A percentile compares a stretch with the other conserved stretches of the same genome.
phyloP scores from a whole-genome alignment of 2,888 invertebrate species.

The Apodemia hepburni region DNA sequence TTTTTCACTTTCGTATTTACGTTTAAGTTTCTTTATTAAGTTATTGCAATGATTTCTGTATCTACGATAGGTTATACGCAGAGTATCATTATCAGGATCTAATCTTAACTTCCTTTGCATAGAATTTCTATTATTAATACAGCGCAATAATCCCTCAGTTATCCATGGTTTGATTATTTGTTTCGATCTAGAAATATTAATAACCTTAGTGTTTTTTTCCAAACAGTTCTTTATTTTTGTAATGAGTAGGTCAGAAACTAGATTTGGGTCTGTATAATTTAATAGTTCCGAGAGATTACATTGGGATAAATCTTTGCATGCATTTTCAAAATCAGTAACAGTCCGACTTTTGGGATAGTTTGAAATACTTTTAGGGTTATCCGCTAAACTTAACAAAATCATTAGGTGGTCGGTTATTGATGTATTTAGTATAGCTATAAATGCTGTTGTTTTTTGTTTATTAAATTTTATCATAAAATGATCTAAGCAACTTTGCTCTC shows the following conservation, averaged over 20 bases:
- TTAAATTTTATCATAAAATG: not conserved
- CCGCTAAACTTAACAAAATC: not conserved
- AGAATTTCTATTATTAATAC: constrained; percentile 11
- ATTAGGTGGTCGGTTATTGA: too few relatives aligned
- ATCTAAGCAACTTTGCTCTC: not conserved
- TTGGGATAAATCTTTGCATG: not conserved
- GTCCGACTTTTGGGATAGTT: not conserved
- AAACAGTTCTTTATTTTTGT: not conserved
- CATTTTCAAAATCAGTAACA: not conserved
- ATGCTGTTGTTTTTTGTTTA: too few relatives aligned
- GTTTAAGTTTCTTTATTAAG: too few relatives aligned
- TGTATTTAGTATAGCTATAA: not conserved
- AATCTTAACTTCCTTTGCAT: not conserved
- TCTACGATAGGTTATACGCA: not conserved
- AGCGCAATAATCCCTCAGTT: not conserved
- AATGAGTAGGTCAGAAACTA: not conserved
- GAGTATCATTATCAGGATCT: not conserved
- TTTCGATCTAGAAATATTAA: not conserved
- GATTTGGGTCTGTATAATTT: not conserved
- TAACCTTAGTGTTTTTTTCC: not conserved
- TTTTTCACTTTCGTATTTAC: too few relatives aligned
- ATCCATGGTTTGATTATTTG: not conserved
- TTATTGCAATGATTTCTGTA: too few relatives aligned
- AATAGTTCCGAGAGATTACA: not conserved
- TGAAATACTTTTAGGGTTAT: not conserved